Conservation (phyloP, 2,113 vertebrate species). For the Pterocles orientalis region DNA sequence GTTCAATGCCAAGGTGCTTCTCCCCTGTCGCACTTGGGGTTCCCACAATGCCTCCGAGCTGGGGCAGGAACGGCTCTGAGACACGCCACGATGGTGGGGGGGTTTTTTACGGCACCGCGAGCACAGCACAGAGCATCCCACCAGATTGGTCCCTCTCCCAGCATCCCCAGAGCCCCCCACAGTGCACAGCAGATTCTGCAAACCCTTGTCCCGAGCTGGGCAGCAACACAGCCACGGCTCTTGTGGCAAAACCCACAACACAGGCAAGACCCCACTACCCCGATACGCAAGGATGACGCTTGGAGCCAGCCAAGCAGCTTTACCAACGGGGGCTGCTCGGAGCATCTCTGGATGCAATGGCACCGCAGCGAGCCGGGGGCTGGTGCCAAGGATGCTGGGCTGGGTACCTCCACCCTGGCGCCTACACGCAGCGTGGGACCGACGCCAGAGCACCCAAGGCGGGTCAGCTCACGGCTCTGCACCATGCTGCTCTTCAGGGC, state of each 20-base stretch:
- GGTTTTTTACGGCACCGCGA: neutral
- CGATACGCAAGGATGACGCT: fast-evolving
- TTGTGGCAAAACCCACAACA: neutral
- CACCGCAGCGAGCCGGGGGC: neutral
- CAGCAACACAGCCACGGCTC: neutral
- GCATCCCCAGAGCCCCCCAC: neutral
- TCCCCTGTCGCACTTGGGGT: too few relatives aligned
- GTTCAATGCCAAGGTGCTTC: neutral
- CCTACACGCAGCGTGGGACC: fast-evolving
- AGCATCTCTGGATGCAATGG: neutral
- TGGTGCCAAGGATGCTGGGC: fast-evolving
- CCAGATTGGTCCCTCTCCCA: neutral
- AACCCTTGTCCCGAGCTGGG: neutral
- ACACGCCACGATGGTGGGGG: neutral
- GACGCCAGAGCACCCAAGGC: neutral
- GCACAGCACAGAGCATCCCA: too few relatives aligned
- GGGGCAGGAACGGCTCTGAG: neutral
- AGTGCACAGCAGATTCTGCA: neutral
- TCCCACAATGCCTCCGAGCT: neutral
- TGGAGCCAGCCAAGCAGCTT: neutral
- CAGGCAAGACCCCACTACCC: neutral
- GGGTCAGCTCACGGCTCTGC: neutral
- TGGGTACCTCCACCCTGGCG: too few relatives aligned
- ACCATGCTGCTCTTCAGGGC: too few relatives aligned
- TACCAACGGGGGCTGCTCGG: fast-evolving